Evolutionary conservation across 2,113 vertebrate genomes (phyloP), one percentile per base, ranked within the genome.

Genomic region (Galemys pyrenaicus): DNA sequence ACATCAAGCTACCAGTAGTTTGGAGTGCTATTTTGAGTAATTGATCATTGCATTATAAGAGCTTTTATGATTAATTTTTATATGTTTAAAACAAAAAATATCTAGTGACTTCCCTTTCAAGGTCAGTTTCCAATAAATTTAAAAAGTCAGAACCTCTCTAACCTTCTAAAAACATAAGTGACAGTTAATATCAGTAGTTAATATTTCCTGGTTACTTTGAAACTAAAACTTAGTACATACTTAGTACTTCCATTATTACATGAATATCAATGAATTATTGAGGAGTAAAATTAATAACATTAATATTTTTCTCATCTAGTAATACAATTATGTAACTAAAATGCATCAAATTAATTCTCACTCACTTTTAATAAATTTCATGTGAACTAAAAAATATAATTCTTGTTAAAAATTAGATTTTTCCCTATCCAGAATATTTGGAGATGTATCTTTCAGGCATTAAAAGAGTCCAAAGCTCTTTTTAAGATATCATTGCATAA

Each of bases 221-320:
- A 75, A 30, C 32, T 74, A 64, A 84, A 94, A 87, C 9, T 87
- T 41, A 89, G n/a, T 20, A 62, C 3, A 79, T 91, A 84, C 9
- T 84, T 35, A 89, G n/a, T 16, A 62, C 4, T 84, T 54, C 26
- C 6, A 13, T 60, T 87, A 79, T 64, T 82, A 67, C 1, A 30
- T 89, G 39, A 84, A 16, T 15, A 78, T 54, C 51, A 70, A 62
- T 94, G 17, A 12, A 62, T 89, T 96, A 92, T 91, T 85, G 85
- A 94, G 19, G 26, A 90, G 5, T 41, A 68, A 89, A 81, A 67
- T 62, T 77, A 95, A 82, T 22, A 93, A 81, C 51, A 64, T 2
- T 54, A 91, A 68, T 65, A 54, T 80, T 79, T 90, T 95, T 88
- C 44, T 93, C 32, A 94, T 75, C 44, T 74, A 92, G 10, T 49